Evolutionary conservation across 2,888 invertebrate species (phyloP), one percentile per base, ranked within the genome.

Genomic region (Mystacides longicornis): DNA sequence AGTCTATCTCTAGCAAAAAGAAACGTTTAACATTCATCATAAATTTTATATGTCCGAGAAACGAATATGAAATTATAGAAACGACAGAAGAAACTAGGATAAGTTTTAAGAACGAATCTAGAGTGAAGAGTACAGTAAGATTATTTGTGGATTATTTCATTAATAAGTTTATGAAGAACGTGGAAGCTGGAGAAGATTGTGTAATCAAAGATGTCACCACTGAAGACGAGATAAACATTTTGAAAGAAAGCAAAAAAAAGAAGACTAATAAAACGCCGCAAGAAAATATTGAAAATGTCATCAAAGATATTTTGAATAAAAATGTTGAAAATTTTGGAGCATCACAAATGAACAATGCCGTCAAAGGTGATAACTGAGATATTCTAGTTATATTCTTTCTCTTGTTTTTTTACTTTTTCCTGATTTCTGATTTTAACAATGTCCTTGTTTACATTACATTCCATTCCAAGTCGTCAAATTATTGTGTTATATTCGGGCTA

Each of bases 31-130:
- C 79, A 31, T 83, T 72, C 68, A 65, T 81, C n/a, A 60, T 82
- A 3, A 75, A 80, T 64, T 71, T 83, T 42, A 69, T 67, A 56
- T 81, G 81, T 63, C 76, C 81, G 0, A 65, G 70, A 45, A 67
- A 68, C 48, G 69, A 70, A 46, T 76, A 79, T 60, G 79, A 80
- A 63, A 69, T 81, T 11, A 69, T 71, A 18, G 69, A 73, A 58
- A 74, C 78, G 58, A 73, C 75, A 2, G 68, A 70, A 5, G 80
- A 80, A 64, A 72, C 73, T 5, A 64, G 71, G 48, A 73, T 80
- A 1, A 77, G 79, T 65, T 82, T 82, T 64, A 71, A 70, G 62
- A 69, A 78, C 56, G 77, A 74, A 75, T 68, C 74, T 21, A 57
- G 64, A n/a, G 62, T 81, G 14, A 60, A 68, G 19, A 64, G 66